Conservation (phyloP, 1,140 invertebrate species). For the Ylistrum balloti region DNA sequence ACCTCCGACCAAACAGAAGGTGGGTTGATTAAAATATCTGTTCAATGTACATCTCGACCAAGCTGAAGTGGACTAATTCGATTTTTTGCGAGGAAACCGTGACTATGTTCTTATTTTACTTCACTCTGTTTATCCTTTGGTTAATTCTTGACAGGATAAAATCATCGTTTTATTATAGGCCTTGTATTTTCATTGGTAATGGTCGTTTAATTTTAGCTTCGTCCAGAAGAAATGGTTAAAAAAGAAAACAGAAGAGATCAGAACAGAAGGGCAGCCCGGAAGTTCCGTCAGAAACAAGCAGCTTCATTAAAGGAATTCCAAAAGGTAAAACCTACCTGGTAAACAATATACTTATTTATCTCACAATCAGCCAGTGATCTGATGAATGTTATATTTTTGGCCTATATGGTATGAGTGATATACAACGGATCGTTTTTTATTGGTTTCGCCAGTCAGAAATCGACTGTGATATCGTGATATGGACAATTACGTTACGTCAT, state of each 20-base stretch:
- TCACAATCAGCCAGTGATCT: too few relatives aligned
- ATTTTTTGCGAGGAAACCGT: too few relatives aligned
- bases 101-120: background rate
- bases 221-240: constrained; percentile 67
- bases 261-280: constrained; percentile 68
- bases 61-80: too few relatives aligned
- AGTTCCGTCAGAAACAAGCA: constrained; percentile 69
- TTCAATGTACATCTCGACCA: background rate
- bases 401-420: too few relatives aligned
- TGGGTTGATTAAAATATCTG: constrained; percentile 26
- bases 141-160: too few relatives aligned
- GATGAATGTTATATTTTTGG: too few relatives aligned
- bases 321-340: constrained; percentile 59
- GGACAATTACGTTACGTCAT: background rate
- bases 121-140: too few relatives aligned
- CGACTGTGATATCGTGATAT: background rate
- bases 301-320: constrained; percentile 56
- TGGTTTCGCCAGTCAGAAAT: too few relatives aligned
- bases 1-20: constrained; percentile 66
- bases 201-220: constrained; percentile 59
- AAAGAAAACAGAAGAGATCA: constrained; percentile 68
- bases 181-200: background rate
- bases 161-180: too few relatives aligned
- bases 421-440: too few relatives aligned
- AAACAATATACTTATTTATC: background rate